Conservation (phyloP, 1,140 invertebrate genomes). For the Condylostylus longicornis region DNA sequence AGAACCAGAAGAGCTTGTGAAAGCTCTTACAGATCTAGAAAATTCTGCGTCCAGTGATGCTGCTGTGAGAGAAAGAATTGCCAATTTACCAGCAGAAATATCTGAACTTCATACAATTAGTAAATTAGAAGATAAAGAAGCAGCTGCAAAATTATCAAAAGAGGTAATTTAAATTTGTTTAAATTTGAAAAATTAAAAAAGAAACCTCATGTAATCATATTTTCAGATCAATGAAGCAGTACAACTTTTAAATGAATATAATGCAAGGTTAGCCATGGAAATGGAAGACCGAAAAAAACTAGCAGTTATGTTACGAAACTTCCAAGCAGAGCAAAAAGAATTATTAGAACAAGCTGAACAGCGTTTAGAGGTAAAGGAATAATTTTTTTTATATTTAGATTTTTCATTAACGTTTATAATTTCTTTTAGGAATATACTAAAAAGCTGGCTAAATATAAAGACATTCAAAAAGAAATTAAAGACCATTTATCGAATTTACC, state of each 20-base stretch:
- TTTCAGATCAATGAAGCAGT: slow-evolving; percentile 73
- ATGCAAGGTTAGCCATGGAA: slow-evolving; percentile 66
- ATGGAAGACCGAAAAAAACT: slow-evolving; percentile 75
- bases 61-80: slow-evolving; percentile 77
- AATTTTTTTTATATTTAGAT: neutral
- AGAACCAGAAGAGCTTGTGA: slow-evolving; percentile 76
- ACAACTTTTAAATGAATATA: slow-evolving; percentile 73
- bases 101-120: slow-evolving; percentile 75
- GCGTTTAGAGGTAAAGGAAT: slow-evolving; percentile 49
- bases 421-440: slow-evolving; percentile 66
- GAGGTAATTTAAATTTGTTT: slow-evolving; percentile 13
- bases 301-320: slow-evolving; percentile 73
- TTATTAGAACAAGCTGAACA: slow-evolving; percentile 68
- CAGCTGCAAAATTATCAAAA: slow-evolving; percentile 21
- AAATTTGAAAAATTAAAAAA: neutral
- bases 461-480: slow-evolving; percentile 71
- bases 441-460: slow-evolving; percentile 71
- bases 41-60: slow-evolving; percentile 90
- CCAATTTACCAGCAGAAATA: slow-evolving; percentile 83
- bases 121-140: slow-evolving; percentile 54
- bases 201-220: neutral
- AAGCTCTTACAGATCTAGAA: slow-evolving; percentile 71
- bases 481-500: slow-evolving; percentile 86
- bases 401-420: no score
- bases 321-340: slow-evolving; percentile 69